Evolutionary conservation across 2,113 vertebrate species (phyloP), one percentile per base, ranked within the genome.

Genomic region (Oryzias curvinotus): DNA sequence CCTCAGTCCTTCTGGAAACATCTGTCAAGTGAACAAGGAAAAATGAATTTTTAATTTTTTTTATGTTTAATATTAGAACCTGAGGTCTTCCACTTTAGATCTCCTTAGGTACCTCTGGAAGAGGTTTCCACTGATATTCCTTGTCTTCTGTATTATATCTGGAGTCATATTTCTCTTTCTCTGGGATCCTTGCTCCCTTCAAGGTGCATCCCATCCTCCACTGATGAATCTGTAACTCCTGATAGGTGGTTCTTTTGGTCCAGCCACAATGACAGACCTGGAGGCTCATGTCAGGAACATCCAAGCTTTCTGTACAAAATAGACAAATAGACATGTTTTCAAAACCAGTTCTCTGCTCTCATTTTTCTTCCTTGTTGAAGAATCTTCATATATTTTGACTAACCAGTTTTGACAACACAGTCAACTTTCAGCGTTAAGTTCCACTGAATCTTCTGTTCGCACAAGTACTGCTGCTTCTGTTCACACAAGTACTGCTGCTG

Each of bases 201-300:
- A 28, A 14, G 0, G 52, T 75, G 36, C 81, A 84, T 16, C 68
- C 68, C 45, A 23, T 85, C 17, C 5, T 82, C 23, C 83, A 73
- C 48, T 85, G 82, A 58, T 85, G 82, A 23, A 15, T 82, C 14
- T 71, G 77, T 18, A 85, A 23, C 0, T 80, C 80, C 0, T 52
- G 55, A 14, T 68, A 68, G 1, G 28, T 75, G 0, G 74, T 85
- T 0, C 14, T 1, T 41, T 68, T 78, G 3, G 14, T 53, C 80
- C 83, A 85, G n/a, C 82, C 75, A 2, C 78, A 81, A 50, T 70
- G 46, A 14, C 75, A 84, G 21, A 78, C 19, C 21, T 55, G 74
- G 4, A 61, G 18, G 7, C 68, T 76, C 48, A 12, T 16, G 8
- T 66, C 42, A 57, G 69, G 47, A 26, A 12, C 1, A 5, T 63